Evolutionary conservation across 2,113 vertebrate species (phyloP), one percentile per base, ranked within the genome.

Genomic region (Phrynocephalus versicolor): DNA sequence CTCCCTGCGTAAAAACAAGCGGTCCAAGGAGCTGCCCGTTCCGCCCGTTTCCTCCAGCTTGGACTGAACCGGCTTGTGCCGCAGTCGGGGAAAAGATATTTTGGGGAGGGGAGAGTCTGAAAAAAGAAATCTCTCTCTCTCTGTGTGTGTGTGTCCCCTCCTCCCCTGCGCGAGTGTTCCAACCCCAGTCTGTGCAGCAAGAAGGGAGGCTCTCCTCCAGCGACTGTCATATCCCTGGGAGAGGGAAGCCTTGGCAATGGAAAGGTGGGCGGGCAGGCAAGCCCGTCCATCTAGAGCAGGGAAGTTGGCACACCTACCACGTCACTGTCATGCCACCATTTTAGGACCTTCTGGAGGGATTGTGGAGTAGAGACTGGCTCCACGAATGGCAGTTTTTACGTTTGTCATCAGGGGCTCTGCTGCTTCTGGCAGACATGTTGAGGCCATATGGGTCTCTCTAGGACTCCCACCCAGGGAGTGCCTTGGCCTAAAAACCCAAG

Each of bases 21-120:
- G 84, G 87, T 84, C 87, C 67, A 80, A 88, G 58, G 86, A 74
- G 82, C 81, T 84, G 86, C 86, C 86, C 83, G 70, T 41, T 60
- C 82, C 67, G 82, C 76, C 82, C 14, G 70, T 80, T 79, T 69
- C 77, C 77, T 74, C 69, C 82, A 84, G 82, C 82, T 15, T 69
- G 76, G 77, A 58, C 86, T 78, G 10, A 58, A 79, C 72, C 37
- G 70, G 60, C 69, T 67, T 57, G 60, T 45, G 3, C 70, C 39
- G 69, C 41, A 74, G 76, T 33, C 82, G 41, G 73, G 35, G 71
- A 27, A 30, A 12, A 30, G 67, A 33, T 14, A 19, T 6, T 1
- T 0, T 6, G 35, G 37, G 37, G 71, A 7, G 8, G 71, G 35
- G 21, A 16, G 16, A 62, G 10, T 30, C 27, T n/a, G 25, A 69